Evolutionary conservation across 2,113 vertebrate genomes (phyloP).

Genomic region (Eira barbara): DNA sequence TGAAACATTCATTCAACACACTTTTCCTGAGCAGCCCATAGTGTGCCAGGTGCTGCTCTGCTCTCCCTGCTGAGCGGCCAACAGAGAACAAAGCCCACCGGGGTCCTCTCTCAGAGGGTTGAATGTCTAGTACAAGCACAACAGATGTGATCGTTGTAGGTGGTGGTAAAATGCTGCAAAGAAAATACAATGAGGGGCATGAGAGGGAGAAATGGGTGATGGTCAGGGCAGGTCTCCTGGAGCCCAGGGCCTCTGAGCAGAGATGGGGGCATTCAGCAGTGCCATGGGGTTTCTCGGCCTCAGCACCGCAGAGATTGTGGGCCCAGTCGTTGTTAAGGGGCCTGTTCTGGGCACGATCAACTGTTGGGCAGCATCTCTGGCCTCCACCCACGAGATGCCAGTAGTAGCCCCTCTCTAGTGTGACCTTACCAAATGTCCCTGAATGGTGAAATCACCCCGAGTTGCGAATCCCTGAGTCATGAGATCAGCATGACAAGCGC

Average conservation of each 20-base stretch:
- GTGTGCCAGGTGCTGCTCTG: neutral
- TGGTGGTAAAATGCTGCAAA: too few relatives aligned
- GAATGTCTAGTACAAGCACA: neutral
- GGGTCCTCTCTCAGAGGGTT: neutral
- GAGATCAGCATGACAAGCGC: neutral
- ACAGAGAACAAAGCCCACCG: fast-evolving
- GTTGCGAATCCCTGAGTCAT: neutral
- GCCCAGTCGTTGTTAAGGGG: fast-evolving
- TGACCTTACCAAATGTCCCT: neutral
- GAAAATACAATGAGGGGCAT: neutral
- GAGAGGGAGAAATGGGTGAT: neutral
- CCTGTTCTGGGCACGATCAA: neutral
- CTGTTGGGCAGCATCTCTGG: neutral
- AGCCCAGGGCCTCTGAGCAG: fast-evolving
- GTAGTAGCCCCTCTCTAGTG: neutral
- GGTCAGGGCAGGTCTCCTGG: neutral
- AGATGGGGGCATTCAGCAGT: fast-evolving
- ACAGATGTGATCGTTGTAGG: neutral
- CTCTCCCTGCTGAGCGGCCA: neutral
- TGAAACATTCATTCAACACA: fast-evolving
- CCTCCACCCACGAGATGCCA: neutral
- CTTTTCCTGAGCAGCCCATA: neutral
- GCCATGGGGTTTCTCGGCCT: fast-evolving
- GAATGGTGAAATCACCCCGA: fast-evolving
- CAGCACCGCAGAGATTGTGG: fast-evolving